Evolutionary conservation across 2,113 vertebrate species (phyloP).

Genomic region (Sturnira hondurensis): DNA sequence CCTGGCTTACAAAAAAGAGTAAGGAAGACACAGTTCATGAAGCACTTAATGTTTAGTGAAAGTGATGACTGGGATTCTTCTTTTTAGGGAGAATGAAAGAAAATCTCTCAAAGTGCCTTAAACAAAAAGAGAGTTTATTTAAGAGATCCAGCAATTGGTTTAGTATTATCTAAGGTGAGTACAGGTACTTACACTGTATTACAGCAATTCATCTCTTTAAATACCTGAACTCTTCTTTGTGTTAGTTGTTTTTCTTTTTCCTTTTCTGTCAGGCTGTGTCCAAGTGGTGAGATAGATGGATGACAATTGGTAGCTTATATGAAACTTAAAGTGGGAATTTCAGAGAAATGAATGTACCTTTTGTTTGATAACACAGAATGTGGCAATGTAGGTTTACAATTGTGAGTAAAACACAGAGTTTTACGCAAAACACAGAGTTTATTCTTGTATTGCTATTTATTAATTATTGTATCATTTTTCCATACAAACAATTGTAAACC

Average conservation of each 20-base stretch:
- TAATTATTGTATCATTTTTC: neutral
- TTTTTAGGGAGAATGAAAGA: neutral
- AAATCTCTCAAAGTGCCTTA: neutral
- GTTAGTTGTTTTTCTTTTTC: neutral
- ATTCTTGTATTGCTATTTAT: neutral
- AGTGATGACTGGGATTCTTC: neutral
- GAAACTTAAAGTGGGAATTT: neutral
- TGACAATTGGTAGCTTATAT: neutral
- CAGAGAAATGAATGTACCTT: neutral
- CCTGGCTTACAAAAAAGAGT: neutral
- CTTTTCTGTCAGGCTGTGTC: neutral
- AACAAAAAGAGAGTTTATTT: neutral
- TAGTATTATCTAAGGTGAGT: neutral
- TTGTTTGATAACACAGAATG: neutral
- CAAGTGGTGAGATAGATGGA: neutral
- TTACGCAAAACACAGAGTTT: neutral
- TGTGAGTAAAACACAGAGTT: neutral
- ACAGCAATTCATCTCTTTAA: neutral
- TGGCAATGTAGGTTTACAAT: neutral
- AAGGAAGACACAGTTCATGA: neutral
- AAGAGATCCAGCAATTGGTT: neutral
- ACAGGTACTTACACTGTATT: neutral
- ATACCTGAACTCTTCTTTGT: neutral
- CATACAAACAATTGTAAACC: neutral
- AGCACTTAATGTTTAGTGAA: neutral